Conservation (phyloP, 2,888 invertebrate species). For the Cantharis rufa region DNA sequence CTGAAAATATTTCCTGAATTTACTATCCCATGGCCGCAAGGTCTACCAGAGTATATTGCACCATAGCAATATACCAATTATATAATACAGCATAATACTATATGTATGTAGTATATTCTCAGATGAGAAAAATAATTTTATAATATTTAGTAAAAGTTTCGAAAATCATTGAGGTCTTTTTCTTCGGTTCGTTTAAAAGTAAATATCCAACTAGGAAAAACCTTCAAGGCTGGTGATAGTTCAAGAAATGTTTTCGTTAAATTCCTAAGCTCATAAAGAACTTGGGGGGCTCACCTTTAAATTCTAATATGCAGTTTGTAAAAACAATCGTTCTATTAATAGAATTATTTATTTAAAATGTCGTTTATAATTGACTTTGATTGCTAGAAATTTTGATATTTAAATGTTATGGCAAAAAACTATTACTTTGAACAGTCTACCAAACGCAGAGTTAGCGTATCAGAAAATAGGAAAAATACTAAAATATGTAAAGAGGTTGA, state of each 20-base stretch:
- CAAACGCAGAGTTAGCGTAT: not conserved
- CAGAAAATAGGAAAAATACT: not conserved
- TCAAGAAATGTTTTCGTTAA: not conserved
- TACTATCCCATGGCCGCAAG: too few relatives aligned
- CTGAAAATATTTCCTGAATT: not conserved
- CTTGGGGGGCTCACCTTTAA: not conserved
- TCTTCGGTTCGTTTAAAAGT: not conserved
- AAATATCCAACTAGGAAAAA: not conserved
- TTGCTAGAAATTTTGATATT: not conserved
- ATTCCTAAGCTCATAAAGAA: not conserved
- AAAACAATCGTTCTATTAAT: not conserved
- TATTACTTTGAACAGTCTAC: too few relatives aligned
- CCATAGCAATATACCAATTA: too few relatives aligned
- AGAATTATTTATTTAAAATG: not conserved
- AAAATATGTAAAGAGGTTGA: not conserved
- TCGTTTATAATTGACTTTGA: not conserved
- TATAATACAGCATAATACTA: too few relatives aligned
- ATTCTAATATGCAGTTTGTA: not conserved
- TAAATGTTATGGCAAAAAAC: not conserved
- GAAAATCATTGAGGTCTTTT: not conserved
- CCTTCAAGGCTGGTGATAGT: not conserved
- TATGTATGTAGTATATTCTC: too few relatives aligned
- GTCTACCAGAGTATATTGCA: too few relatives aligned
- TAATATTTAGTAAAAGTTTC: not conserved
- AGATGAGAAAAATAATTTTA: not conserved